A percentile compares a stretch with the other conserved stretches of the same genome.
Conservation (phyloP, 2,888 invertebrate species). For the Frankliniella fusca region DNA sequence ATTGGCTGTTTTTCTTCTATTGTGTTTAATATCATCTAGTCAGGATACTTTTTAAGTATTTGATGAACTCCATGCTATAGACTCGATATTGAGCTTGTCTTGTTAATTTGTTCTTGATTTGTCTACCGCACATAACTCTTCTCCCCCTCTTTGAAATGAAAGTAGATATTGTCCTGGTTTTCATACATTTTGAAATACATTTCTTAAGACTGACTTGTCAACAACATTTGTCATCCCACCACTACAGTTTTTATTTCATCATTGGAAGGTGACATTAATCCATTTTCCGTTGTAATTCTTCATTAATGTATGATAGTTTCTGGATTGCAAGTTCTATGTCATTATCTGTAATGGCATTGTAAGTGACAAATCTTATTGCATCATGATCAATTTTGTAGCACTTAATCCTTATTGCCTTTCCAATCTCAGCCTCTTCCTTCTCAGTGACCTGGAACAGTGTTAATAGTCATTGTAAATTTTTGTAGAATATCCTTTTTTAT, state of each 20-base stretch:
- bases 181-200: constrained; percentile 27
- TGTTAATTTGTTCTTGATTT: not conserved
- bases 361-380: not conserved
- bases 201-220: not conserved
- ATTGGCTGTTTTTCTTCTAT: too few species aligned
- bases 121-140: not conserved
- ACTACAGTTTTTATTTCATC: not conserved
- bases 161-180: constrained; percentile 1
- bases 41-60: not conserved
- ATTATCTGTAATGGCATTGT: not conserved
- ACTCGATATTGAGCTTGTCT: not conserved
- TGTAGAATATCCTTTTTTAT: too few species aligned
- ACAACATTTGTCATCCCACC: not conserved
- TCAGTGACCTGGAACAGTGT: not conserved
- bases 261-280: not conserved
- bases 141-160: not conserved
- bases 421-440: not conserved
- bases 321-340: not conserved
- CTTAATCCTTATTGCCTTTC: not conserved
- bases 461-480: too few species aligned
- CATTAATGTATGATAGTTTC: not conserved
- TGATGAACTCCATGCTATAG: not conserved
- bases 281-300: not conserved
- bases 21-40: not conserved
- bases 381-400: not conserved